Evolutionary conservation across 2,888 invertebrate genomes (phyloP), one percentile per base, ranked within the genome.

Genomic region (Taenaris catops): DNA sequence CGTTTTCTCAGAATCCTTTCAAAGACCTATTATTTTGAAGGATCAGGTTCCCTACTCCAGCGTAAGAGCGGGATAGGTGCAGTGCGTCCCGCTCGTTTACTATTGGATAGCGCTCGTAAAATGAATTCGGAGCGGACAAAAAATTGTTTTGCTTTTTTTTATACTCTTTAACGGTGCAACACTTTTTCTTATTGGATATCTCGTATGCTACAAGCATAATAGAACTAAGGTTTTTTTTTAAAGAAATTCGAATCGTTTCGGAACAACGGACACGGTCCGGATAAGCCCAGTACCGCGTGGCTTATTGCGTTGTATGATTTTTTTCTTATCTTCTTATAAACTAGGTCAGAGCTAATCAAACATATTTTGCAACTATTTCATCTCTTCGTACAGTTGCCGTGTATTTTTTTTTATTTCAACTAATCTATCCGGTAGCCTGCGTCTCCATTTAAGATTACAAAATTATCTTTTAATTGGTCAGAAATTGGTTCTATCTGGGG

Each of bases 131-230:
- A 58, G 48, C 60, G 55, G 49, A 79, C 73, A 79, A 75, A 81
- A 84, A 80, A 67, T 68, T 83, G 81, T 84, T 84, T 79, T 78
- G 79, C 66, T 83, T 80, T 84, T 81, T 80, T 73, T 55, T 57
- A 51, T 50, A 50, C 51, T 60, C 9, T 17, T 18, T 24, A 28
- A 24, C 35, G 34, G 26, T 31, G 39, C 19, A 21, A 52, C 46
- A 53, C 54, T 63, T 62, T n/a, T 57, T 72, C 68, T 72, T 73
- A 68, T 76, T 73, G 59, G 73, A 14, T 14, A 14, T 14, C 14
- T 74, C 72, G 68, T 69, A 66, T 58, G 68, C 67, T 72, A n/a
- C n/a, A n/a, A n/a, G n/a, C n/a, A n/a, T n/a, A n/a, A n/a, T n/a
- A n/a, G n/a, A n/a, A n/a, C n/a, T n/a, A n/a, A n/a, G n/a, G 6